Conservation (phyloP, 2,888 invertebrate genomes). For the Drosophila flavopinicola region DNA sequence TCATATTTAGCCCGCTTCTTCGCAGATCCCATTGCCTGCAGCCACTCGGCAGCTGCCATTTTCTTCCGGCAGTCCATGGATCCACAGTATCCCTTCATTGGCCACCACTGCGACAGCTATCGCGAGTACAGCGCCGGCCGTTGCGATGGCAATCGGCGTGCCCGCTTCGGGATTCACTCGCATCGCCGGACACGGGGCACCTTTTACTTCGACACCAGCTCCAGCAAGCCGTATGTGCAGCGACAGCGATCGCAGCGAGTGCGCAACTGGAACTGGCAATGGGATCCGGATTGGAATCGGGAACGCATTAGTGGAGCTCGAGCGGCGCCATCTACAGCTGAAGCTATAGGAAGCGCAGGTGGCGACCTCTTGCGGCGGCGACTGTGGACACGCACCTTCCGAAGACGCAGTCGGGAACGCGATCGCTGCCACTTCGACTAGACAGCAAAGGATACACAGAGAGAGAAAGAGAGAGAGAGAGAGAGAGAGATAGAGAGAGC, state of each 20-base stretch:
- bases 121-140: constrained; percentile 64
- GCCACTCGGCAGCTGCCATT: constrained; percentile 82
- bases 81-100: constrained; percentile 79
- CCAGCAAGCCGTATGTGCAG: constrained; percentile 71
- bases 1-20: too few species aligned
- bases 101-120: constrained; percentile 80
- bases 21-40: constrained; percentile 82
- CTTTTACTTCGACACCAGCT: constrained; percentile 78
- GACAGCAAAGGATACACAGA: too few species aligned
- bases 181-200: constrained; percentile 68
- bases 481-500: neutral
- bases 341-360: neutral
- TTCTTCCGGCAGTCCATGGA: constrained; percentile 83
- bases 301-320: neutral
- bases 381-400: constrained; percentile 37
- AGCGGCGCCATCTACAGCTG: neutral
- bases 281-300: constrained; percentile 7
- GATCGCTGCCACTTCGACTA: constrained; percentile 9
- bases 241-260: constrained; percentile 18
- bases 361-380: constrained; percentile 17
- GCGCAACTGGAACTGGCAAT: constrained; percentile 1
- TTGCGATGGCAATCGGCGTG: constrained; percentile 72
- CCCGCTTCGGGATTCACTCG: constrained; percentile 83
- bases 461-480: neutral
- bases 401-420: constrained; percentile 12